These are phyloP conservation scores for Agrochola circellaris DNA, from an alignment of 2,888 invertebrate species.

Conservation along the genomic window DNA sequence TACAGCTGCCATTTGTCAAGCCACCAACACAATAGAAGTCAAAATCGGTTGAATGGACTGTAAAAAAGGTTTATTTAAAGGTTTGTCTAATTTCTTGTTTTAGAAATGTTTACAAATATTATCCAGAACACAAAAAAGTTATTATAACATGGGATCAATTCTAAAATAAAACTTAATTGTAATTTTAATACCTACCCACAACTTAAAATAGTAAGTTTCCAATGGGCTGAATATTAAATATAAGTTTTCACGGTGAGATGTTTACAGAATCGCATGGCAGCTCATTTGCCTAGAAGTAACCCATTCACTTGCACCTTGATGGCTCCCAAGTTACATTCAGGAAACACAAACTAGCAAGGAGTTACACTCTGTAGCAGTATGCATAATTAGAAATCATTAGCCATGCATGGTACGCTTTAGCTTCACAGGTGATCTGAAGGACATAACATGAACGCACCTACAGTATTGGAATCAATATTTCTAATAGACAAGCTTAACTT, in stretches of 20 bases:
- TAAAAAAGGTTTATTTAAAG: too few relatives aligned
- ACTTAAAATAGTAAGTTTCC: neutral
- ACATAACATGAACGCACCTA: conserved; percentile 1
- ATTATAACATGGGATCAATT: too few relatives aligned
- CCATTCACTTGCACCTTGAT: neutral
- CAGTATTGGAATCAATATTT: conserved; percentile 21
- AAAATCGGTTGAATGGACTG: too few relatives aligned
- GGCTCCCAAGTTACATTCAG: conserved; percentile 4
- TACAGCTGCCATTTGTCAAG: too few relatives aligned
- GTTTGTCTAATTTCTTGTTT: neutral
- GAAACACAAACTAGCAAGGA: conserved; percentile 27
- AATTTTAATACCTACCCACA: neutral
- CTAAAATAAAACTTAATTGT: neutral
- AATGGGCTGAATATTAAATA: conserved; percentile 7
- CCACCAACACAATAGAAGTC: too few relatives aligned
- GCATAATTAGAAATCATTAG: conserved; percentile 36
- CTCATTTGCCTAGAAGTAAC: neutral
- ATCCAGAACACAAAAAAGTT: neutral
- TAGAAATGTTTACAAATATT: neutral
- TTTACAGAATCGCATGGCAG: too few relatives aligned
- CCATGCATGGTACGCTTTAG: conserved; percentile 30
- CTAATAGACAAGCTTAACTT: neutral
- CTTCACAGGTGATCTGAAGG: conserved; percentile 30
- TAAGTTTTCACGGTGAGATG: too few relatives aligned
- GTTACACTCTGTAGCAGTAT: neutral